phyloP scores from a whole-genome alignment of 2,888 invertebrate species.

The Disparrhopalites patrizii region DNA sequence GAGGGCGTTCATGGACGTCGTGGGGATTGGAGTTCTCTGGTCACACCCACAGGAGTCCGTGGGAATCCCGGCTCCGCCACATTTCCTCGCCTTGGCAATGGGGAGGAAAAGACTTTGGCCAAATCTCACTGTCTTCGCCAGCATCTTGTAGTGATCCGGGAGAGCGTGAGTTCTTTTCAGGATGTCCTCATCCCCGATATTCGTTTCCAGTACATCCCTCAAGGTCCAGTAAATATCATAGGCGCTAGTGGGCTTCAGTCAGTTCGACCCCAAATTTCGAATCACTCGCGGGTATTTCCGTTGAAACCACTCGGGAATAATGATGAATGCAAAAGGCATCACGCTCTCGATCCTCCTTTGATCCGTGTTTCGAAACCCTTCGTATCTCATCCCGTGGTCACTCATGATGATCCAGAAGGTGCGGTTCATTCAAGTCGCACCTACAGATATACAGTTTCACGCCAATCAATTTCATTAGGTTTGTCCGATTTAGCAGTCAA shows the following conservation, averaged over 20 bases:
- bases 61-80: constrained; percentile 51
- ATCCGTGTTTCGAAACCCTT: constrained; percentile 73
- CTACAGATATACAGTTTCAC: too few species aligned
- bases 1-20: constrained; percentile 54
- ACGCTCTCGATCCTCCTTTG: constrained; percentile 76
- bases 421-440: constrained; percentile 50
- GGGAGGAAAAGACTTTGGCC: constrained; percentile 64
- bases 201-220: neutral
- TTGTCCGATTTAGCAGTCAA: too few species aligned
- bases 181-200: neutral
- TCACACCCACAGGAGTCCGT: neutral
- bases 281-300: constrained; percentile 61
- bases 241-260: constrained; percentile 63
- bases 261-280: constrained; percentile 56
- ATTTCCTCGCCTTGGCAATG: constrained; percentile 68
- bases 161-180: neutral
- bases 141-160: too few species aligned
- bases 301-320: constrained; percentile 69
- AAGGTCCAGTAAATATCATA: constrained; percentile 64
- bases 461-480: too few species aligned
- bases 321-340: constrained; percentile 71
- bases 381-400: constrained; percentile 88
- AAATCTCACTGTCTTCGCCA: constrained; percentile 25
- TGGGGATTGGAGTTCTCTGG: constrained; percentile 65
- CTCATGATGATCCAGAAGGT: constrained; percentile 71